phyloP scores from a whole-genome alignment of 2,113 vertebrate species.

The Prunella fulvescens region DNA sequence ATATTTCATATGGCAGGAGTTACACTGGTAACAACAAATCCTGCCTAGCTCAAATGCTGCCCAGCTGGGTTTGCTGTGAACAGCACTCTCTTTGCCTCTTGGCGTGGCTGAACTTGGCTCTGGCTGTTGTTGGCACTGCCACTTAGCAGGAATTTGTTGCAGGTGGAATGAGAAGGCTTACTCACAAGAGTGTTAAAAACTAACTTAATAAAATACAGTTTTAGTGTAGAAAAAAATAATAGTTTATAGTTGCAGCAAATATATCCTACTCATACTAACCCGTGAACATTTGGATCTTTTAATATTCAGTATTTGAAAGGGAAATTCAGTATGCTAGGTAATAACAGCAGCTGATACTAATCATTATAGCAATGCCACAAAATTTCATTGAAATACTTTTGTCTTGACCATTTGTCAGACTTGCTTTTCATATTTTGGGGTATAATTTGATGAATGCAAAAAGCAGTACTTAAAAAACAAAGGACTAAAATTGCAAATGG shows the following conservation, averaged over 20 bases:
- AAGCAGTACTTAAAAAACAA: neutral
- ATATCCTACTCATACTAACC: neutral
- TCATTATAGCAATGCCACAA: neutral
- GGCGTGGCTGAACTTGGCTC: neutral
- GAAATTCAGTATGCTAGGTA: neutral
- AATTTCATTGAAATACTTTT: neutral
- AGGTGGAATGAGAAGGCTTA: neutral
- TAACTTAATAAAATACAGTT: neutral
- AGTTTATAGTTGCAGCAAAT: neutral
- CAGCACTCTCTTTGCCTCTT: neutral
- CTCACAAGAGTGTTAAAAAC: neutral
- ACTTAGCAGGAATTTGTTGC: neutral
- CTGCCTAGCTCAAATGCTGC: neutral
- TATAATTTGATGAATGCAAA: neutral
- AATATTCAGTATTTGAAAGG: neutral
- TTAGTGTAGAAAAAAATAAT: neutral
- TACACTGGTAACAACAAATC: neutral
- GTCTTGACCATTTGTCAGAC: neutral
- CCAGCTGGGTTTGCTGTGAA: neutral
- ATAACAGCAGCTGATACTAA: neutral
- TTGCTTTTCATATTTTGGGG: neutral
- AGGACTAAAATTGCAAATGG: neutral
- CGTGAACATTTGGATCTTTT: neutral
- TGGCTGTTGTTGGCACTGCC: neutral
- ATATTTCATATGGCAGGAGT: neutral